Evolutionary conservation across 1,140 invertebrate genomes (phyloP), one percentile per base, ranked within the genome.

Genomic region (Geopemphigus sp.): DNA sequence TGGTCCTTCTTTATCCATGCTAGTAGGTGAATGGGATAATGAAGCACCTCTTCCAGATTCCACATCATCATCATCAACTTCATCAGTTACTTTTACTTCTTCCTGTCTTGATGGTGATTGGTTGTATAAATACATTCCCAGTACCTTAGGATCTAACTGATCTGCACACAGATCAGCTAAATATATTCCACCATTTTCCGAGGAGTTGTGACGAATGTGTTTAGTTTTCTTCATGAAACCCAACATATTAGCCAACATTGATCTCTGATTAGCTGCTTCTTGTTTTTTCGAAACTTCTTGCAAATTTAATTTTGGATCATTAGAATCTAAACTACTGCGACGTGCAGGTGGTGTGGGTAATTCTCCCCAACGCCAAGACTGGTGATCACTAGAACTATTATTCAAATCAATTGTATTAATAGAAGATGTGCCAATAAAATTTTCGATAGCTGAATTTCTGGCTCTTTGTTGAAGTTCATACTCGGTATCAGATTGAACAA

Each of bases 41-140:
- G 95, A 98, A 14, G 94, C 92, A 10, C 96, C 96, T 84, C 95
- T 95, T 59, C 96, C 96, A 68, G 95, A 97, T 87, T 98, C 96
- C 73, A 92, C 92, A 87, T 98, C 96, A 84, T 98, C 95, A 81
- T 87, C 83, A 73, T 82, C 74, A 19, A 57, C 32, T 24, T 66
- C 32, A 39, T 63, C 47, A 64, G 26, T 39, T n/a, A 66, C 53
- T 78, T 81, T 81, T 19, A 64, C 24, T 39, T 81, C 80, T 24
- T 81, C 81, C 22, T 61, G 74, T n/a, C 24, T 78, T 63, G 74
- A 57, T 19, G 74, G 74, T 26, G 74, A 45, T 61, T 78, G 74
- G 24, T 78, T 78, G 12, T 78, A 78, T 17, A 78, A 78, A 86
- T 98, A 98, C 0, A 97, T 87, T 80, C 92, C 93, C 2, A 93